phyloP scores from a whole-genome alignment of 2,888 invertebrate genomes.

The Galerucella pusilla region DNA sequence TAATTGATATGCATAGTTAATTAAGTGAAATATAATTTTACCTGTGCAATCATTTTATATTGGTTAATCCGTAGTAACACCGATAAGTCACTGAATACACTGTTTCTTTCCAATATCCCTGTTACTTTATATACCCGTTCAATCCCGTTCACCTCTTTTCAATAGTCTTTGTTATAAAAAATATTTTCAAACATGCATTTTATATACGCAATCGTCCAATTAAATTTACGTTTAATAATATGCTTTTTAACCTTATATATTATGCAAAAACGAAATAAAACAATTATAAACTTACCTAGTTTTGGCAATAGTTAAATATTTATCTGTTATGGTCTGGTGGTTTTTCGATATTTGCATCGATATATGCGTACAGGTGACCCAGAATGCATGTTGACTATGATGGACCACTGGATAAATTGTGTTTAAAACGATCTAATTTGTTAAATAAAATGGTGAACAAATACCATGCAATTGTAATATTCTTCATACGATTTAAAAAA shows the following conservation, averaged over 20 bases:
- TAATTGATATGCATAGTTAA: not conserved
- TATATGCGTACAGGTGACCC: constrained; percentile 6
- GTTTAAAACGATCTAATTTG: not conserved
- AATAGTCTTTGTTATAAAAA: constrained; percentile 3
- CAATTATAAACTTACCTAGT: constrained; percentile 16
- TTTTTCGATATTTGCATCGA: constrained; percentile 12
- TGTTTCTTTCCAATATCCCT: constrained; percentile 14
- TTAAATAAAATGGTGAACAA: not conserved
- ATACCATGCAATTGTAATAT: no score
- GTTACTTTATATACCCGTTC: constrained; percentile 15
- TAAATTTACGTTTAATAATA: constrained; percentile 3
- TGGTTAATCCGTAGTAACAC: constrained; percentile 16
- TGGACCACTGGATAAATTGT: not conserved
- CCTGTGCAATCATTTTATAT: constrained; percentile 20
- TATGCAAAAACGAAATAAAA: constrained; percentile 10
- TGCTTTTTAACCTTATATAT: constrained; percentile 8
- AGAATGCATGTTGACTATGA: not conserved
- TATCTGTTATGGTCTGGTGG: constrained; percentile 16
- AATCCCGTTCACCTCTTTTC: constrained; percentile 4
- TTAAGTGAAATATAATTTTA: not conserved
- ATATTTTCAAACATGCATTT: constrained; percentile 5
- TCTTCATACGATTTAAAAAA: no score
- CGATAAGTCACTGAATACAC: constrained; percentile 12
- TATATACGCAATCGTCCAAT: constrained; percentile 20
- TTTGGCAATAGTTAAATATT: constrained; percentile 8